A percentile compares a stretch with the other conserved stretches of the same genome.
These are phyloP conservation scores for Hydrolagus affinis DNA, from an alignment of 2,113 vertebrate genomes.

Conservation along the genomic window DNA sequence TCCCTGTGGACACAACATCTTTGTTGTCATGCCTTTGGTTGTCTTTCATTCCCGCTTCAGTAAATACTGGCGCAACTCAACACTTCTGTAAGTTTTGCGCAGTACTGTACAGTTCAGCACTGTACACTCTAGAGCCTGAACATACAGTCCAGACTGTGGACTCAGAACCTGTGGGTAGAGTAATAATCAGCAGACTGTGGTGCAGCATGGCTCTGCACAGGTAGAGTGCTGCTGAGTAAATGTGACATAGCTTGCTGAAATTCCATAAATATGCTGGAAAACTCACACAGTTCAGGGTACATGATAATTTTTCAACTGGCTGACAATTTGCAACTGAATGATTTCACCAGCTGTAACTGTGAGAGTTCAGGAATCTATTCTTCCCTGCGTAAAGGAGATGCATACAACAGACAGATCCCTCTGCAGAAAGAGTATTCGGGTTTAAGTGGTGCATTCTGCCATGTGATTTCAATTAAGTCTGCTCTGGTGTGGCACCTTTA, in stretches of 20 bases:
- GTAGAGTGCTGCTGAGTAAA: not conserved
- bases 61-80: too few species aligned
- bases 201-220: not conserved
- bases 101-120: too few species aligned
- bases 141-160: too few species aligned
- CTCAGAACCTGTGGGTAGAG: too few species aligned
- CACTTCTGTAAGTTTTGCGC: too few species aligned
- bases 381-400: not conserved
- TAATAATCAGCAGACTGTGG: too few species aligned
- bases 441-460: not conserved
- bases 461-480: too few species aligned
- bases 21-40: too few species aligned
- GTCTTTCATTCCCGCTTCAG: too few species aligned
- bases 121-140: too few species aligned
- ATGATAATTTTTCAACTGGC: not conserved
- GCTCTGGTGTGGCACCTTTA: too few species aligned
- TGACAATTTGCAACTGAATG: not conserved
- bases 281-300: not conserved
- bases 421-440: not conserved
- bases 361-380: not conserved
- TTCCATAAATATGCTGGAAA: not conserved
- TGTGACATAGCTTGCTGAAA: slow-evolving; percentile 19
- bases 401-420: not conserved
- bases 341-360: not conserved
- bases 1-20: too few species aligned